Conservation (phyloP, 1,140 invertebrate genomes). For the Acyrthosiphon pisum region DNA sequence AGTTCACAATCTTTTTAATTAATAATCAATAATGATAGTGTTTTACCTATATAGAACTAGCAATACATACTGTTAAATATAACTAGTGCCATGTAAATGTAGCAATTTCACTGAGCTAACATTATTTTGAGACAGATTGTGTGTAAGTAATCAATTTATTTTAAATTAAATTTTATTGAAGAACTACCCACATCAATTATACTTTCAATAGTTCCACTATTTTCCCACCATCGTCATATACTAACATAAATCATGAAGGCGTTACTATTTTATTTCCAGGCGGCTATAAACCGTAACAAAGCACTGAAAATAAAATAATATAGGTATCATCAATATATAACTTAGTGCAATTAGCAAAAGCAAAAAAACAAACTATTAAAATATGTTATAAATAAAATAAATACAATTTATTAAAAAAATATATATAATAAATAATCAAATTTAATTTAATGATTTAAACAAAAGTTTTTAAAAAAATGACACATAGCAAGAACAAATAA, state of each 20-base stretch:
- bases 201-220: background rate
- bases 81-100: background rate
- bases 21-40: background rate
- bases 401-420: background rate
- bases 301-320: background rate
- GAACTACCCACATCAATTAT: background rate
- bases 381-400: background rate
- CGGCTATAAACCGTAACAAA: background rate
- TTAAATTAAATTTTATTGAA: background rate
- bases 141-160: background rate
- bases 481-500: background rate
- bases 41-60: background rate
- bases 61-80: background rate
- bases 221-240: background rate
- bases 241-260: background rate
- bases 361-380: background rate
- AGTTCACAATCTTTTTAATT: background rate
- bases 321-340: background rate
- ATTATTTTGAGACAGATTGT: background rate
- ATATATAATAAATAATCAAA: background rate
- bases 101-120: background rate
- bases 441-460: background rate
- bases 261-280: background rate
- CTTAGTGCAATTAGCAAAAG: background rate
- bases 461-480: background rate